Percentiles rank a stretch among this genome's conserved stretches.
phyloP scores from a whole-genome alignment of 1,140 invertebrate species.

The Polypedilum vanderplanki region DNA sequence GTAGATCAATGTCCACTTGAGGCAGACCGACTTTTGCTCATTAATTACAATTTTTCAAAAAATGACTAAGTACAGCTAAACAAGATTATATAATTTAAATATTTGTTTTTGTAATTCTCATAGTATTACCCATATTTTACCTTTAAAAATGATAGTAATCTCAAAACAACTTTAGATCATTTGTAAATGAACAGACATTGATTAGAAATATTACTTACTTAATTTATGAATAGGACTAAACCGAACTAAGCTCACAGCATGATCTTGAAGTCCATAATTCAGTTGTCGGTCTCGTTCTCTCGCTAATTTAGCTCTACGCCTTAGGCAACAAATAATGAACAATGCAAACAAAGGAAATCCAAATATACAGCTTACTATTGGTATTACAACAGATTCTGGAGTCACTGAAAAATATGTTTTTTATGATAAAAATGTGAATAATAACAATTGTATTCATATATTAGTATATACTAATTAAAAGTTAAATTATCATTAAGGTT shows the following conservation, averaged over 20 bases:
- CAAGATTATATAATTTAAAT: too few species aligned
- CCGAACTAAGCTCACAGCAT: conserved; percentile 69
- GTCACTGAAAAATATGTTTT: conserved; percentile 64
- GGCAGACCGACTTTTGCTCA: too few species aligned
- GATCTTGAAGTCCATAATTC: conserved; percentile 69
- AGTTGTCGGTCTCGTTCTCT: conserved; percentile 66
- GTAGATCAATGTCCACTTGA: too few species aligned
- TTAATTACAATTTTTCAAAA: not conserved
- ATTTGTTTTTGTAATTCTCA: not conserved
- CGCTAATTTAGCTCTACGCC: conserved; percentile 72
- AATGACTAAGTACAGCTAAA: too few species aligned
- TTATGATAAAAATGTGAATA: too few species aligned
- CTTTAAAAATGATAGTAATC: not conserved
- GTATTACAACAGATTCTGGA: conserved; percentile 78
- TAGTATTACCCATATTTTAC: not conserved
- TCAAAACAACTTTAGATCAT: not conserved
- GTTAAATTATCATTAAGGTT: not conserved
- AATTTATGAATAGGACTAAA: conserved; percentile 65
- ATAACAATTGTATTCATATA: too few species aligned
- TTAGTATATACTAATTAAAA: conserved; percentile 25
- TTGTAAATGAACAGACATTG: not conserved
- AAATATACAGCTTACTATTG: conserved; percentile 81
- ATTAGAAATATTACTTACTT: conserved; percentile 49
- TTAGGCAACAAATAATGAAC: conserved; percentile 76
- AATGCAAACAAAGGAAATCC: conserved; percentile 78